These are phyloP conservation scores for Drosophila serrata DNA, from an alignment of 1,140 invertebrate genomes.

Conservation along the genomic window DNA sequence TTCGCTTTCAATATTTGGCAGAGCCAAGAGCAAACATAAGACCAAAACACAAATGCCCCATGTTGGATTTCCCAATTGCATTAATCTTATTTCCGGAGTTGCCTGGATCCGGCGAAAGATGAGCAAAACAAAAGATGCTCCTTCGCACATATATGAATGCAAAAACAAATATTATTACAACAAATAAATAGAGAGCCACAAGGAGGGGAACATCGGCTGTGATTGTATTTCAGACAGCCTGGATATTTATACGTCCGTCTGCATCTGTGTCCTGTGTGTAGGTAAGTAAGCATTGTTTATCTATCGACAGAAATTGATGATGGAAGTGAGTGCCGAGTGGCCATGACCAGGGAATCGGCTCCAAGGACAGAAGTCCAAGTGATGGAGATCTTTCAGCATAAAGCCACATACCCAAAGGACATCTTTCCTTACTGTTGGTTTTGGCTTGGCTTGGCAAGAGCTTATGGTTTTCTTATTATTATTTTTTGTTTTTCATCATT, in stretches of 20 bases:
- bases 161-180: conserved; percentile 74
- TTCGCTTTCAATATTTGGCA: conserved; percentile 37
- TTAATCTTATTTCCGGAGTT: conserved; percentile 64
- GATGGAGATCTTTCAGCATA: conserved; percentile 2
- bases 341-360: conserved; percentile 10
- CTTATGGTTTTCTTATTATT: not conserved
- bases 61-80: conserved; percentile 72
- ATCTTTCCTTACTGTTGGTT: not conserved
- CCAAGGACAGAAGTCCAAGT: conserved; percentile 6
- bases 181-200: conserved; percentile 54
- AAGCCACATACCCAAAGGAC: conserved; percentile 4
- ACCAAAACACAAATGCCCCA: conserved; percentile 29
- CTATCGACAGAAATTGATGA: conserved; percentile 56
- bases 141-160: conserved; percentile 62
- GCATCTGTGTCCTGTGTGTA: conserved; percentile 24
- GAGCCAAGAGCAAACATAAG: conserved; percentile 39
- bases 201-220: conserved; percentile 21
- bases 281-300: conserved; percentile 39
- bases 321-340: conserved; percentile 11
- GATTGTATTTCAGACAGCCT: conserved; percentile 37
- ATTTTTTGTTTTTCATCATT: not conserved
- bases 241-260: conserved; percentile 24
- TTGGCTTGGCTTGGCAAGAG: not conserved
- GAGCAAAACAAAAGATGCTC: conserved; percentile 63
- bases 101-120: conserved; percentile 31